These are phyloP conservation scores for Campoletis raptor DNA, from an alignment of 2,888 invertebrate genomes.

Conservation along the genomic window DNA sequence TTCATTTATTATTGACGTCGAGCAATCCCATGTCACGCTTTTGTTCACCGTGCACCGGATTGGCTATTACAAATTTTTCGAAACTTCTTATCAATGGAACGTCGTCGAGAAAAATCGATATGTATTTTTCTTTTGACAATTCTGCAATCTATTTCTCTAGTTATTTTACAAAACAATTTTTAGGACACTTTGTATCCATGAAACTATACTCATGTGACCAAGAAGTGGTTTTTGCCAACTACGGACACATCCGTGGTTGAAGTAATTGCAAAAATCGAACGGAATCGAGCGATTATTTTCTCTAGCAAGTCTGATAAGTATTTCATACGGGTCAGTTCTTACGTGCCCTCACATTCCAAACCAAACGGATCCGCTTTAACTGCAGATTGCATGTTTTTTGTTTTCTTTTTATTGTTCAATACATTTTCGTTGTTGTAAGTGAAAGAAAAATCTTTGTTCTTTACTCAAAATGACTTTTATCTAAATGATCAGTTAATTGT, in stretches of 20 bases:
- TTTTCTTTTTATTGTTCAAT: background rate
- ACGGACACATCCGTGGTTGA: constrained; percentile 66
- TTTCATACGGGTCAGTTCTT: background rate
- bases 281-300: constrained; percentile 72
- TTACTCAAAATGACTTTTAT: background rate
- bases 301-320: constrained; percentile 45
- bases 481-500: background rate
- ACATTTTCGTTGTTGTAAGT: background rate
- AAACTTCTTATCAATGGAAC: no score
- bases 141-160: background rate
- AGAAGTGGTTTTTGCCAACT: constrained; percentile 42
- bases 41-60: no score
- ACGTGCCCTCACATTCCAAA: background rate
- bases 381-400: background rate
- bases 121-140: background rate
- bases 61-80: no score
- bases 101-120: background rate
- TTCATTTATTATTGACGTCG: no score
- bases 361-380: background rate
- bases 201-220: constrained; percentile 23
- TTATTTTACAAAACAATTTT: background rate
- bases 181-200: background rate
- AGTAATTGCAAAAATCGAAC: constrained; percentile 71
- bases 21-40: no score
- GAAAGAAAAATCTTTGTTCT: background rate